These are phyloP conservation scores for Papilio glaucus DNA, from an alignment of 1,140 invertebrate species.

Conservation along the genomic window DNA sequence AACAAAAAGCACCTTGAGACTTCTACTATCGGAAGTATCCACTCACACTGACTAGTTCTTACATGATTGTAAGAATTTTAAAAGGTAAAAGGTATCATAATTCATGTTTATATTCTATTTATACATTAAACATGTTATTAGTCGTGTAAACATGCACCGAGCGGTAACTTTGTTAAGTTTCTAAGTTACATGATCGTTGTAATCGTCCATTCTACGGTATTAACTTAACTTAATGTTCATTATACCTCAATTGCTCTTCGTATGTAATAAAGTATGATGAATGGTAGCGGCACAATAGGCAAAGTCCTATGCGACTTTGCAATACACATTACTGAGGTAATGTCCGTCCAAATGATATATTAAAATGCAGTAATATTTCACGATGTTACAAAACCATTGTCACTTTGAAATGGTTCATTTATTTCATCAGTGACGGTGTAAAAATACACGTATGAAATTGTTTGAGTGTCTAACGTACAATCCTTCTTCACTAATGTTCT, in stretches of 20 bases:
- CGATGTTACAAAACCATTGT: background rate
- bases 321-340: slow-evolving; percentile 2
- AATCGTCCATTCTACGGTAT: background rate
- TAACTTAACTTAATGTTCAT: background rate
- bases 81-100: no score
- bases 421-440: background rate
- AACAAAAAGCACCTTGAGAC: no score
- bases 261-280: slow-evolving; percentile 6
- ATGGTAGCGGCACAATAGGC: background rate
- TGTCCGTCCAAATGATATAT: background rate
- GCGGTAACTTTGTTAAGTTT: background rate
- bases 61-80: no score
- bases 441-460: background rate
- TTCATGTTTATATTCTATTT: no score
- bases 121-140: background rate
- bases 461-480: no score
- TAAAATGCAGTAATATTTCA: slow-evolving; percentile 14
- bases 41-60: no score
- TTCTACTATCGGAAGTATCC: no score
- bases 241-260: background rate
- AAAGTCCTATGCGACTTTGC: background rate
- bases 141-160: background rate
- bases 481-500: no score
- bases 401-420: background rate
- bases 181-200: background rate